Evolutionary conservation across 2,888 invertebrate species (phyloP), one percentile per base, ranked within the genome.

Genomic region (Arenicola marina): DNA sequence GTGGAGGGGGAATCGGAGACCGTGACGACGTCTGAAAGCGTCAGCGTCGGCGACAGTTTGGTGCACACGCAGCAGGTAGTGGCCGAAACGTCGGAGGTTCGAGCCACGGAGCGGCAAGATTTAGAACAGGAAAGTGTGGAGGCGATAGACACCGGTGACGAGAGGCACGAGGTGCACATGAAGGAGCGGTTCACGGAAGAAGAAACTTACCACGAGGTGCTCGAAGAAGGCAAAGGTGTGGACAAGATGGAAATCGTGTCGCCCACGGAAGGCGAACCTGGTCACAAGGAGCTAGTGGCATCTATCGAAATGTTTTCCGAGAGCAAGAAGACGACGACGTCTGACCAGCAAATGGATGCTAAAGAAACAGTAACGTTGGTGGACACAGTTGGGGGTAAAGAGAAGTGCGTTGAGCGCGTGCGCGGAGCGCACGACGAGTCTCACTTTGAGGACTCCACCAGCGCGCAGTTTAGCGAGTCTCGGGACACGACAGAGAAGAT

Each of bases 311-410:
- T 24, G 24, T 48, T n/a, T 48, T 11, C 26, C 11, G 26, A 48
- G 26, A 48, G 26, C 48, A 48, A 24, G 26, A 48, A 48, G 26
- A 48, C 48, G 7, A 24, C 26, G 7, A 24, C 11, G 26, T 11
- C 48, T 24, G 26, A 24, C 26, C 48, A 48, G 44, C 53, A 29
- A 28, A 51, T 11, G 57, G 32, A 57, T 28, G 53, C 48, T 7
- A 48, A 48, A 24, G 48, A 48, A 48, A 48, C 26, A n/a, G 48
- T 48, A 7, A 48, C 26, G 26, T n/a, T n/a, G 15, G 48, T 48
- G 26, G 26, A 48, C 7, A 11, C 11, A 24, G 26, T 48, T 24
- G 48, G 26, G 11, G 48, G 24, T 7, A 24, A 48, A 24, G 48
- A 48, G 24, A 24, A n/a, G 11, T 48, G 7, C 11, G 24, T 24